Evolutionary conservation across 35 echinoderm and acorn worm genomes (phyloP), one percentile per base, ranked within the genome.

Genomic region (Lytechinus variegatus): DNA sequence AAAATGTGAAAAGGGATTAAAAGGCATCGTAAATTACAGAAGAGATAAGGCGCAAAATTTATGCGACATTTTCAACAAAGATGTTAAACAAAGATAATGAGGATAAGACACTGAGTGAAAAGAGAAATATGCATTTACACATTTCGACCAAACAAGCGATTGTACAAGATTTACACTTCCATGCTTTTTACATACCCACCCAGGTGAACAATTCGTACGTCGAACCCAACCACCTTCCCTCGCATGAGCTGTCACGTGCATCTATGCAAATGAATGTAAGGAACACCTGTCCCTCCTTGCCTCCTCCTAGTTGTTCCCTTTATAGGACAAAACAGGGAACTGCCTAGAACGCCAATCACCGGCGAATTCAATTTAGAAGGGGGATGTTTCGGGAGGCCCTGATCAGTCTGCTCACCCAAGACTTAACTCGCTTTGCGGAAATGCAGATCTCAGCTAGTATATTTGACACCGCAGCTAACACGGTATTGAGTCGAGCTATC

Each of bases 231-330:
- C 1, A 24, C 66, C 11, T 33, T 90, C 52, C 52, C 88, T 4
- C 52, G 88, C 88, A 90, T 90, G 88, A 90, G 88, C 27, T 52
- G 52, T 90, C 88, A 90, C 88, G 88, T 54, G 88, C 88, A 90
- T 90, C 88, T 90, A 90, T 90, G 88, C 88, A 90, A 90, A 90
- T 90, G 88, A 90, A 33, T 44, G 88, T 52, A 90, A 90, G 88
- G 10, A 90, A 90, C 88, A 90, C 88, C 88, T 90, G 88, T 44
- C 28, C 66, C 7, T 79, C 66, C 66, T 24, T 79, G 66, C 66
- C 66, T 79, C n/a, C 66, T 79, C 66, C 7, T 79, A 24, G 66
- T 90, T 44, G 9, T 10, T 54, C 11, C 52, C 7, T n/a, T 28
- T 51, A 24, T 21, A 44, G 88, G 88, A 90, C 9, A 90, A 44